Percentiles rank a stretch among this genome's conserved stretches.
phyloP scores from a whole-genome alignment of 2,113 vertebrate species.

The Hypomesus transpacificus region DNA sequence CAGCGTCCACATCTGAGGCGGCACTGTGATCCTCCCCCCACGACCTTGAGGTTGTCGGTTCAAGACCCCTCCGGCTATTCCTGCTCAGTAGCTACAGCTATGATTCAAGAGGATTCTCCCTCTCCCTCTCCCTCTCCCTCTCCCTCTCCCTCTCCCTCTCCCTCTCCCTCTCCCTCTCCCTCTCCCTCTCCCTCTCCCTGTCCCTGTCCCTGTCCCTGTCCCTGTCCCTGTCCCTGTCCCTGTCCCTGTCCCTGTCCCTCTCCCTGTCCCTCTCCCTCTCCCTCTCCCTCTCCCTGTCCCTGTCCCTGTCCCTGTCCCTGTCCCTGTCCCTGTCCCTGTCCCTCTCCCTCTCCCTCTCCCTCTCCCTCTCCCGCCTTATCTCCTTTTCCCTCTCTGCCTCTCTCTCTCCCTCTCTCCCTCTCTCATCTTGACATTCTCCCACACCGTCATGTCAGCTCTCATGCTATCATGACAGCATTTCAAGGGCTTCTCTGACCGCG shows the following conservation, averaged over 20 bases:
- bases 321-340: background rate
- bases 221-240: background rate
- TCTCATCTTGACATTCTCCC: background rate
- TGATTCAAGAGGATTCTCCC: background rate
- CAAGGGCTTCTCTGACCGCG: background rate
- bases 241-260: background rate
- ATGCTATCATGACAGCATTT: slow-evolving; percentile 1
- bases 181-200: background rate
- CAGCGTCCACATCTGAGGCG: no score
- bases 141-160: no score
- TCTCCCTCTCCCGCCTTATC: no score
- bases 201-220: background rate
- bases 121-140: background rate
- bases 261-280: no score
- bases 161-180: background rate
- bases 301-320: background rate
- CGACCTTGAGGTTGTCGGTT: no score
- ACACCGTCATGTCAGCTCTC: background rate
- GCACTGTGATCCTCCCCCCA: no score
- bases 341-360: background rate
- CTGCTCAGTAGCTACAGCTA: background rate
- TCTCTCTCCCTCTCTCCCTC: background rate
- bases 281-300: background rate
- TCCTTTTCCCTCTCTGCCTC: background rate
- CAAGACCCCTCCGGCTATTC: background rate